A percentile compares a stretch with the other conserved stretches of the same genome.
Evolutionary conservation across 2,797 vertebrate species (phyloP).

Genomic region (Phoxinus dragarum): DNA sequence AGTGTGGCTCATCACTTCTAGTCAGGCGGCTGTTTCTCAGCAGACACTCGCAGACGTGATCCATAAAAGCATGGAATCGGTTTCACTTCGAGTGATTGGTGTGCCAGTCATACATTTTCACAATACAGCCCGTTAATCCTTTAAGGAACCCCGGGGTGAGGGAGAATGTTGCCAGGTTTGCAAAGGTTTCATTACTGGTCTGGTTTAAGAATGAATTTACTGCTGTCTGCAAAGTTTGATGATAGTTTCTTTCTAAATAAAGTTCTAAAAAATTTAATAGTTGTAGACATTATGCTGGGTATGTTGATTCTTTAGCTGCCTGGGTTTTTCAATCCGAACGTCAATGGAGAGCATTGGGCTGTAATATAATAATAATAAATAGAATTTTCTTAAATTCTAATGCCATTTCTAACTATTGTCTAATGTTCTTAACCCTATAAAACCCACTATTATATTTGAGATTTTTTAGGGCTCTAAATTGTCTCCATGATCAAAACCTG

Average conservation of each 20-base stretch:
- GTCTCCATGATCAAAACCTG: not conserved
- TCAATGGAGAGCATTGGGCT: not conserved
- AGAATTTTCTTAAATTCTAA: not conserved
- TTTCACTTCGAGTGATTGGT: conserved; percentile 5
- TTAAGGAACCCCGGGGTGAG: conserved; percentile 17
- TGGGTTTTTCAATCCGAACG: not conserved
- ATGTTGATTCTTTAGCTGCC: not conserved
- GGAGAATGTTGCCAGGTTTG: conserved; percentile 18
- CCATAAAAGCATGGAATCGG: conserved; percentile 33
- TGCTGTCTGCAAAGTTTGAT: conserved; percentile 11
- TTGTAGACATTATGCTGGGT: not conserved
- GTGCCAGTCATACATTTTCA: conserved; percentile 25
- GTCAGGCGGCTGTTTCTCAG: conserved; percentile 44
- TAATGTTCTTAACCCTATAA: not conserved
- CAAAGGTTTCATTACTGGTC: conserved; percentile 10
- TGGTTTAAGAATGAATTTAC: not conserved
- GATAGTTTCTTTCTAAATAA: not conserved
- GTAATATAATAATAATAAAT: not conserved
- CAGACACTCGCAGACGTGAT: conserved; percentile 49
- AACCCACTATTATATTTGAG: not conserved
- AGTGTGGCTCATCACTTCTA: conserved; percentile 38
- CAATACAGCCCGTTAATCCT: conserved; percentile 24
- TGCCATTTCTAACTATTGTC: not conserved
- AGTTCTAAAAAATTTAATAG: not conserved
- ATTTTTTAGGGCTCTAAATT: not conserved